These are phyloP conservation scores for Rhamphomyia laevipes DNA, from an alignment of 2,888 invertebrate genomes.

Conservation along the genomic window DNA sequence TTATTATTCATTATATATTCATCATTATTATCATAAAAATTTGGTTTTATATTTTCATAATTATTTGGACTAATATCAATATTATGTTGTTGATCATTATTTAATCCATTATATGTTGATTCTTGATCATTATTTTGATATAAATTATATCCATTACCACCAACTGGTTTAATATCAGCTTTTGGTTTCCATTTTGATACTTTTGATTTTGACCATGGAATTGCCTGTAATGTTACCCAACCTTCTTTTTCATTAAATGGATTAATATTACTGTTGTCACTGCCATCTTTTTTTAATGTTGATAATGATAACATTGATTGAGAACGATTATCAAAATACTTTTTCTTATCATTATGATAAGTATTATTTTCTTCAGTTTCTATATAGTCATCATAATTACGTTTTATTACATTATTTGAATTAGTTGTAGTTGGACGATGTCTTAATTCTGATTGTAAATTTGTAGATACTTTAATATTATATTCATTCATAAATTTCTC, in stretches of 20 bases:
- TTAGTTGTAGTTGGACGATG: too few species aligned
- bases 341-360: slow-evolving; percentile 3
- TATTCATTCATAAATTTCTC: slow-evolving; percentile 51
- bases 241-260: slow-evolving; percentile 51
- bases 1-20: neutral
- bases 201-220: slow-evolving; percentile 70
- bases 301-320: neutral
- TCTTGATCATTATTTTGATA: too few species aligned
- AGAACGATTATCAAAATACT: slow-evolving; percentile 9
- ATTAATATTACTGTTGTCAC: too few species aligned
- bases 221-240: slow-evolving; percentile 65
- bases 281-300: neutral
- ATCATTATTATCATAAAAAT: slow-evolving; percentile 1
- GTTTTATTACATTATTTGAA: neutral
- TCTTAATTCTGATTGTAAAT: neutral
- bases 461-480: slow-evolving; percentile 39
- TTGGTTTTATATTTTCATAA: neutral
- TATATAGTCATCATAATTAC: neutral
- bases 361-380: slow-evolving; percentile 7
- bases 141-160: too few species aligned
- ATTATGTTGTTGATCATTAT: too few species aligned
- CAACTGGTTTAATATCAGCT: neutral
- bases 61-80: neutral
- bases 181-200: slow-evolving; percentile 67
- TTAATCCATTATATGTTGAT: too few species aligned